Conservation (phyloP, 92 coral and sea anemone species). For the Porites cylindrica region DNA sequence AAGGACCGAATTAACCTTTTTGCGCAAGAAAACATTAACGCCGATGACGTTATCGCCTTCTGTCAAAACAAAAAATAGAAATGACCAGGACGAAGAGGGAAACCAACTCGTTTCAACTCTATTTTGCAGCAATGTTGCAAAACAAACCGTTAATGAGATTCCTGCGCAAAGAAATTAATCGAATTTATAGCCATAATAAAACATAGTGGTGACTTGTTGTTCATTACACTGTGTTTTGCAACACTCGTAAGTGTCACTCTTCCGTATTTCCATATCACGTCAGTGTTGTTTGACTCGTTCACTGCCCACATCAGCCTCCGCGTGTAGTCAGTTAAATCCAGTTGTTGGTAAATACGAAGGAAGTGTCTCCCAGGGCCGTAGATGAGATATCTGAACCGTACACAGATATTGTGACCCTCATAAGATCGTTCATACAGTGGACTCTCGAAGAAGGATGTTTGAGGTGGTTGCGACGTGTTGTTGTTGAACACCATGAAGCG, state of each 20-base stretch:
- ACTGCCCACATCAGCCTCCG: conserved; percentile 70
- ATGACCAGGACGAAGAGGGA: too few relatives aligned
- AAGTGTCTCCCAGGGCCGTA: conserved; percentile 59
- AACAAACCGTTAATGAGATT: too few relatives aligned
- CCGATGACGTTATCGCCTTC: too few relatives aligned
- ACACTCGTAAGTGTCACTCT: conserved; percentile 67
- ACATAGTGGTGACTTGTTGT: too few relatives aligned
- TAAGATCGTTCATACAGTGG: conserved; percentile 63
- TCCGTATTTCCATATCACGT: conserved; percentile 67
- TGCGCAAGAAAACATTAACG: too few relatives aligned
- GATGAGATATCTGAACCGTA: conserved; percentile 70
- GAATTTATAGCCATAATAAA: conserved; percentile 14
- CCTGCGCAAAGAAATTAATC: neutral
- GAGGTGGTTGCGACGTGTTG: conserved; percentile 1
- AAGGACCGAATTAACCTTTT: too few relatives aligned
- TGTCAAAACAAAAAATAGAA: too few relatives aligned
- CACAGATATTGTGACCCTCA: conserved; percentile 53
- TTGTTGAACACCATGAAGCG: conserved; percentile 22
- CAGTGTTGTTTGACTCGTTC: conserved; percentile 48
- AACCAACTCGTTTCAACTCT: too few relatives aligned
- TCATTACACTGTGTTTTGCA: conserved; percentile 62
- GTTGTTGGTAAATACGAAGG: conserved; percentile 65
- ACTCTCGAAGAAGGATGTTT: conserved; percentile 54
- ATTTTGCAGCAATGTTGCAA: too few relatives aligned
- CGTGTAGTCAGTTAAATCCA: conserved; percentile 41